phyloP scores from a whole-genome alignment of 2,113 vertebrate genomes.

The Myotis yumanensis region DNA sequence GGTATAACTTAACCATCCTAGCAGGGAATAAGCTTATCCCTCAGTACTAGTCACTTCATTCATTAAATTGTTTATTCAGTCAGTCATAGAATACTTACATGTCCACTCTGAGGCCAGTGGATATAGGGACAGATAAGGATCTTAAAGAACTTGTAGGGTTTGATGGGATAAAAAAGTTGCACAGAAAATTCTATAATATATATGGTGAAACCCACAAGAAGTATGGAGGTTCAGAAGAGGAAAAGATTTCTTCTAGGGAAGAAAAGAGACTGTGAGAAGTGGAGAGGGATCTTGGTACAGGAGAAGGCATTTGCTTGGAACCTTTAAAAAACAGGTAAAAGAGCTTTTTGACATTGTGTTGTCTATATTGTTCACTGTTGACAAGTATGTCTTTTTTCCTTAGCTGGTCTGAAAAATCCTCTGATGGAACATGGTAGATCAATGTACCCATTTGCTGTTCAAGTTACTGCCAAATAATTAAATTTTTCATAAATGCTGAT shows the following conservation, averaged over 20 bases:
- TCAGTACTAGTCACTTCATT: not conserved
- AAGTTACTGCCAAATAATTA: not conserved
- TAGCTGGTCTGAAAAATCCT: not conserved
- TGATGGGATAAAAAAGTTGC: not conserved
- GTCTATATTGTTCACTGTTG: not conserved
- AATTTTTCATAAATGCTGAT: conserved; percentile 13
- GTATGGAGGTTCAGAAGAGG: not conserved
- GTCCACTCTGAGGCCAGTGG: not conserved
- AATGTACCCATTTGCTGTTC: not conserved
- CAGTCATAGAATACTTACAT: not conserved
- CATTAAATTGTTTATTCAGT: not conserved
- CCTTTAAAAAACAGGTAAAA: not conserved
- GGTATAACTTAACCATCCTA: not conserved
- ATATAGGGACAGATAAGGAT: not conserved
- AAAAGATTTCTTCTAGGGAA: not conserved
- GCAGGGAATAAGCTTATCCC: not conserved
- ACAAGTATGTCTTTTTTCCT: not conserved
- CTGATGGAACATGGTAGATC: not conserved
- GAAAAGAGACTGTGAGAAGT: not conserved
- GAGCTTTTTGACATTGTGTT: not conserved
- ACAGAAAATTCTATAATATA: not conserved
- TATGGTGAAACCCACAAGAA: not conserved
- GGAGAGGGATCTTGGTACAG: not conserved
- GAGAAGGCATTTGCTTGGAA: not conserved
- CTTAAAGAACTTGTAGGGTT: conserved; percentile 20